A percentile compares a stretch with the other conserved stretches of the same genome.
These are phyloP conservation scores for Danionella dracula DNA, from an alignment of 2,797 vertebrate genomes.

Conservation along the genomic window DNA sequence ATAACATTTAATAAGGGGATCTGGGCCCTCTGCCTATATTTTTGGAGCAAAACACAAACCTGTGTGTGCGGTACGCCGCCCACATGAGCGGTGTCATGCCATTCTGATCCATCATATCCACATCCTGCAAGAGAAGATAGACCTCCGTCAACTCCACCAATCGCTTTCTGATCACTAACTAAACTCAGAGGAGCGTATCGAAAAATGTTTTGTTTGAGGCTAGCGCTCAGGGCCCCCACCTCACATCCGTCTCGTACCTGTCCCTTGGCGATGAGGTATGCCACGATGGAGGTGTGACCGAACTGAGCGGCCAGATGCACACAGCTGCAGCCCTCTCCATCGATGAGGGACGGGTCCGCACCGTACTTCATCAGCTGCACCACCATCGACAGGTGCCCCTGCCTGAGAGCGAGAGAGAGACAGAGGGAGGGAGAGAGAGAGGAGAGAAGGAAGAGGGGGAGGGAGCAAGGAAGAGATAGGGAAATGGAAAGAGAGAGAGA, in stretches of 20 bases:
- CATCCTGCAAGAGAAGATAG: slow-evolving; percentile 81
- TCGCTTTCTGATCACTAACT: no score
- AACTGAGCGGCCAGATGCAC: slow-evolving; percentile 97
- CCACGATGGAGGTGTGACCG: slow-evolving; percentile 97
- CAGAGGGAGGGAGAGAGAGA: neutral
- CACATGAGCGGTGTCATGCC: slow-evolving; percentile 99
- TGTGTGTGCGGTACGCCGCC: slow-evolving; percentile 97
- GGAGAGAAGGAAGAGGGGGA: no score
- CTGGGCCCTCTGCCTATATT: no score
- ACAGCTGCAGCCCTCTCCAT: slow-evolving; percentile 98
- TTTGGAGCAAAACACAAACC: slow-evolving; percentile 69
- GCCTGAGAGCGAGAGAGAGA: slow-evolving; percentile 61
- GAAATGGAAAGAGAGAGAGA: no score
- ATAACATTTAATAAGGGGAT: no score
- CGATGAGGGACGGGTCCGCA: slow-evolving; percentile 93
- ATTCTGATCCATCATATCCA: slow-evolving; percentile 99
- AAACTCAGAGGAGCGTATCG: no score
- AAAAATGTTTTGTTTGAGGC: no score
- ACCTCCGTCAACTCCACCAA: no score
- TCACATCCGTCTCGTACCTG: slow-evolving; percentile 83
- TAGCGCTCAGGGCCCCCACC: no score
- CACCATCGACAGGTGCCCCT: slow-evolving; percentile 98
- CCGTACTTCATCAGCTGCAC: slow-evolving; percentile 97
- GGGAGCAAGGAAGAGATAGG: no score
- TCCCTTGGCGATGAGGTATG: slow-evolving; percentile 98